A percentile compares a stretch with the other conserved stretches of the same genome.
These are phyloP conservation scores for Orchesellides sinensis DNA, from an alignment of 2,888 invertebrate species.

Conservation along the genomic window DNA sequence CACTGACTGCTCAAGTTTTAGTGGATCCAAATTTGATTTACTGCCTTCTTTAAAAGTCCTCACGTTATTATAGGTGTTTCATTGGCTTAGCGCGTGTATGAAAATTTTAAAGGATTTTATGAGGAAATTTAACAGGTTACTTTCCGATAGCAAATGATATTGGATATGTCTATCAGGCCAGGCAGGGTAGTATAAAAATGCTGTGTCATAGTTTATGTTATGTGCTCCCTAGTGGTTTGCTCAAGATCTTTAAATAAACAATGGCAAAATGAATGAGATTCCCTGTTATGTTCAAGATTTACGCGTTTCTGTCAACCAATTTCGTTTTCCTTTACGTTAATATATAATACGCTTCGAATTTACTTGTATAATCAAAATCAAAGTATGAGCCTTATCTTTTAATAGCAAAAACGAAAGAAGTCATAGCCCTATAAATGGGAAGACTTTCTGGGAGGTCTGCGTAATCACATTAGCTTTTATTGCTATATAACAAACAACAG, in stretches of 20 bases:
- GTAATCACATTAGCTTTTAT: constrained; percentile 58
- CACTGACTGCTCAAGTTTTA: constrained; percentile 29
- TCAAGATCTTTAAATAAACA: constrained; percentile 32
- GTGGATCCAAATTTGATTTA: constrained; percentile 30
- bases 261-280: constrained; percentile 16
- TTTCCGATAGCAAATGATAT: constrained; percentile 36
- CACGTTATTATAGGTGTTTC: too few relatives aligned
- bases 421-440: constrained; percentile 45
- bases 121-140: constrained; percentile 33
- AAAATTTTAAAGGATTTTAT: constrained; percentile 1
- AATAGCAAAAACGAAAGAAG: background rate
- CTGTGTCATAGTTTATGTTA: constrained; percentile 3
- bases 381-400: background rate
- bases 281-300: constrained; percentile 31
- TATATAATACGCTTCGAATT: background rate
- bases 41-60: constrained; percentile 14
- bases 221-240: constrained; percentile 13
- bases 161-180: too few relatives aligned
- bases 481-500: constrained; percentile 36
- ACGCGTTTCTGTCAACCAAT: constrained; percentile 39
- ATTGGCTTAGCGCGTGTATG: too few relatives aligned
- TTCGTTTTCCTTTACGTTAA: background rate
- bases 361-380: too few relatives aligned
- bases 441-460: constrained; percentile 56
- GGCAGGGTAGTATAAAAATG: constrained; percentile 1